These are phyloP conservation scores for Sebastes steindachneri DNA, from an alignment of 2,797 vertebrate species.

Conservation along the genomic window DNA sequence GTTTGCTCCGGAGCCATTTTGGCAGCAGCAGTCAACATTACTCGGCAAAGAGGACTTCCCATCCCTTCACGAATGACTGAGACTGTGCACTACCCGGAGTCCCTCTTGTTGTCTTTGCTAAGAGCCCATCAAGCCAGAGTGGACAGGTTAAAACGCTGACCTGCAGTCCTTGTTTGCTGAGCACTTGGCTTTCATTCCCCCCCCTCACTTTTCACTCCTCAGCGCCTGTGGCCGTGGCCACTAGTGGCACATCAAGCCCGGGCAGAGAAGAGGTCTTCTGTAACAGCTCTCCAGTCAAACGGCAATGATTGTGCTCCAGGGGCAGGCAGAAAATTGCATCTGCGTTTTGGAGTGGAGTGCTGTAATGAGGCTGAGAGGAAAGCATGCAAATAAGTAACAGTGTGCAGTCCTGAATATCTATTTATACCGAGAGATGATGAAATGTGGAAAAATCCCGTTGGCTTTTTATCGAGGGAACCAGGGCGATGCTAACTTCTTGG, in stretches of 20 bases:
- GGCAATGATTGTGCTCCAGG: constrained; percentile 55
- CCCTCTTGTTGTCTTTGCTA: constrained; percentile 53
- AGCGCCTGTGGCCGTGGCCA: constrained; percentile 6
- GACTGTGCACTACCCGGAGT: neutral
- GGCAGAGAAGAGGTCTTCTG: constrained; percentile 49
- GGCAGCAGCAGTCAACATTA: constrained; percentile 31
- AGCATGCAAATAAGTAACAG: neutral
- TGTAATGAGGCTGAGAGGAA: constrained; percentile 35
- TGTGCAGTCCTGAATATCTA: neutral
- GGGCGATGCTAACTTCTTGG: neutral
- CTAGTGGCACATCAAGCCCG: constrained; percentile 42
- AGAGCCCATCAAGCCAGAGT: constrained; percentile 49
- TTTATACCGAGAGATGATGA: neutral
- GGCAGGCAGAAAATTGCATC: constrained; percentile 46
- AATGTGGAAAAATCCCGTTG: too few species aligned
- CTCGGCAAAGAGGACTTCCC: constrained; percentile 25
- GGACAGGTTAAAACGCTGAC: constrained; percentile 35
- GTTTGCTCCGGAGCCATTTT: constrained; percentile 17
- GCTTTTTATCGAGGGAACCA: too few species aligned
- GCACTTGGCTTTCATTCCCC: constrained; percentile 19
- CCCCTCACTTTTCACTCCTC: constrained; percentile 24
- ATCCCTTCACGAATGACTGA: constrained; percentile 36
- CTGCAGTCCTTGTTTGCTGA: constrained; percentile 32
- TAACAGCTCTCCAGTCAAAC: constrained; percentile 65
- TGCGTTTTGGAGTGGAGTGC: constrained; percentile 31